Evolutionary conservation across 2,113 vertebrate species (phyloP), one percentile per base, ranked within the genome.

Genomic region (Ceyx melanurus): DNA sequence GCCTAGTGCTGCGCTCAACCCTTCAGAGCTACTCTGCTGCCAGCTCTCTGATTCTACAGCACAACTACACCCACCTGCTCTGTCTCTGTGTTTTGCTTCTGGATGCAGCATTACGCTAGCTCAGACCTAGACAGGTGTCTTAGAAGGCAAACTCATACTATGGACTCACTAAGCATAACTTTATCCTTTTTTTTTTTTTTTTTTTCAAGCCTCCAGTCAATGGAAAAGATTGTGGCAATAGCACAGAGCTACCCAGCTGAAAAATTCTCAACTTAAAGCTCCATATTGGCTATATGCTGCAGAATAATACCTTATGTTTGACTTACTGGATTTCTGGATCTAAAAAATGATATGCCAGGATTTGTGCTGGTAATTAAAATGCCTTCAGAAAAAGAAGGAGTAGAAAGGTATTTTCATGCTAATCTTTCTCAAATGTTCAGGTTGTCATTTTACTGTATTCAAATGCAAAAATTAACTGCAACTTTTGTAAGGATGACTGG

Each of bases 151-250:
- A 70, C 5, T 77, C 35, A 33, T 26, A 28, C 22, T 33, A 11
- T 15, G 13, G 29, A 73, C 50, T 11, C 15, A 57, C 26, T 66
- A 61, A 57, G 25, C 10, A 10, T 16, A 84, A 48, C n/a, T 29
- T 60, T 37, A 51, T 3, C 31, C 7, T 21, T 4, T 8, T n/a
- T 42, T 45, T 35, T 53, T 21, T 8, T n/a, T 42, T 45, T 35
- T 53, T 35, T 53, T 51, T 13, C 16, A 37, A 61, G 31, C 12
- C 64, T 76, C 28, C n/a, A 60, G 33, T 42, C 43, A 56, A 11
- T 8, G 9, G 6, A 16, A 51, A 60, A 31, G 50, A 54, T 50
- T 43, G 46, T 0, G 0, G 40, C 56, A 82, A 56, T 3, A 12
- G 40, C 54, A 76, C 11, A 43, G 25, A 65, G 14, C 17, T 68